Base-by-base conservation (phyloP, 2,797 vertebrate genomes). In the Lacerta viridis region DNA sequence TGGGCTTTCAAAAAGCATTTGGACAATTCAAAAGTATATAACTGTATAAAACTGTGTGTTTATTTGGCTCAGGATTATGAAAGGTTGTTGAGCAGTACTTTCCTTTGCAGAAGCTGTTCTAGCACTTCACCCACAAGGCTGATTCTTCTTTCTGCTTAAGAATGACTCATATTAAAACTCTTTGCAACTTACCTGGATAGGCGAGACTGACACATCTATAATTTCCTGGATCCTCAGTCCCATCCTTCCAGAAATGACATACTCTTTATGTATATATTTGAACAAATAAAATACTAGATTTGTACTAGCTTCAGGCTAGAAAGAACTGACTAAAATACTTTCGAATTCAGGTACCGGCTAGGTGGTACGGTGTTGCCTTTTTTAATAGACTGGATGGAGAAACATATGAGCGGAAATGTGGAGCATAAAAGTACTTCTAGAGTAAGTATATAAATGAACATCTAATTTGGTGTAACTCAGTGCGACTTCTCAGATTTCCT, bases 351-450 rank as follows among this genome's bases (percentile, higher is more conserved):
- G 96, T 99, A 99, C 95, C 98, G 97, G 93, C 96, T 99, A 94
- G 98, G 99, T 97, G 99, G 99, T 88, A 95, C 98, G 97, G 92
- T 97, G 93, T 97, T 99, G 88, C 99, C 99, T 68, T 96, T 97
- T 92, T 96, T 99, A 94, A 98, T 96, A 97, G 99, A 99, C 55
- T 99, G 99, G 99, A 96, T 99, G 88, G 98, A 99, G 95, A 95
- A 96, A 95, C 98, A 97, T 1, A 98, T 99, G 94, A 98, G 98
- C 95, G 97, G 97, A 96, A 98, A 17, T 97, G 18, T 99, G 94
- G 98, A 98, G 93, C 98, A 99, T 95, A 99, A 97, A 98, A 96
- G 96, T 95, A 97, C 97, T 91, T 98, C 99, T 95, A 97, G 97
- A 96, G 99, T 99, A 97, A 98, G 97, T 93, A 93, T 94, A 95